Percentiles rank a stretch among this genome's conserved stretches.
phyloP scores from a whole-genome alignment of 2,888 invertebrate species.

The Caenorhabditis wallacei region DNA sequence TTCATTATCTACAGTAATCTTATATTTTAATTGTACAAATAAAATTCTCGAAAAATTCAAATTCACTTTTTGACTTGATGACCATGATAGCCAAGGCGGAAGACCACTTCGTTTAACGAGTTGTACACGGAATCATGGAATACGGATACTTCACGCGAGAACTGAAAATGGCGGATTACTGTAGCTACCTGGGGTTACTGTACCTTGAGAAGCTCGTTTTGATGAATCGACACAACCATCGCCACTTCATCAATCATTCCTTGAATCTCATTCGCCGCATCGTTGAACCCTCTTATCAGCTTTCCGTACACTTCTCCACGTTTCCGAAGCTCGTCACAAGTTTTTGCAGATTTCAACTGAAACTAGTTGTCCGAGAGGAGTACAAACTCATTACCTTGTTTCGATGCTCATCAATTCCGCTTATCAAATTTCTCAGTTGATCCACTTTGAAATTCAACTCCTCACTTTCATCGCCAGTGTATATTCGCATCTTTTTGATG shows the following conservation, averaged over 20 bases:
- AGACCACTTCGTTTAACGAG: slow-evolving; percentile 31
- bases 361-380: neutral
- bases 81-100: slow-evolving; percentile 36
- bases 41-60: slow-evolving; percentile 8
- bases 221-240: slow-evolving; percentile 37
- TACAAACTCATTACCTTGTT: too few relatives aligned
- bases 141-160: slow-evolving; percentile 37
- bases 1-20: neutral
- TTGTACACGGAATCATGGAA: slow-evolving; percentile 34
- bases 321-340: slow-evolving; percentile 14
- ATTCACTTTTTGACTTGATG: neutral
- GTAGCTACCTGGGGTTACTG: too few relatives aligned
- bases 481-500: slow-evolving; percentile 54
- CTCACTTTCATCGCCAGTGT: slow-evolving; percentile 41
- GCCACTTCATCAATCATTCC: slow-evolving; percentile 51
- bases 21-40: slow-evolving; percentile 28
- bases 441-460: slow-evolving; percentile 34
- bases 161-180: slow-evolving; percentile 15
- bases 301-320: slow-evolving; percentile 39
- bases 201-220: slow-evolving; percentile 50
- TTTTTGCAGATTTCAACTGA: slow-evolving; percentile 52
- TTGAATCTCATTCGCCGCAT: slow-evolving; percentile 38
- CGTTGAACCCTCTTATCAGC: slow-evolving; percentile 51
- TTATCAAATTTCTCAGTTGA: slow-evolving; percentile 13
- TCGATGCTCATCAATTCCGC: slow-evolving; percentile 47